Conservation (phyloP, 1,140 invertebrate species). For the Zaprionus kolodkinae region DNA sequence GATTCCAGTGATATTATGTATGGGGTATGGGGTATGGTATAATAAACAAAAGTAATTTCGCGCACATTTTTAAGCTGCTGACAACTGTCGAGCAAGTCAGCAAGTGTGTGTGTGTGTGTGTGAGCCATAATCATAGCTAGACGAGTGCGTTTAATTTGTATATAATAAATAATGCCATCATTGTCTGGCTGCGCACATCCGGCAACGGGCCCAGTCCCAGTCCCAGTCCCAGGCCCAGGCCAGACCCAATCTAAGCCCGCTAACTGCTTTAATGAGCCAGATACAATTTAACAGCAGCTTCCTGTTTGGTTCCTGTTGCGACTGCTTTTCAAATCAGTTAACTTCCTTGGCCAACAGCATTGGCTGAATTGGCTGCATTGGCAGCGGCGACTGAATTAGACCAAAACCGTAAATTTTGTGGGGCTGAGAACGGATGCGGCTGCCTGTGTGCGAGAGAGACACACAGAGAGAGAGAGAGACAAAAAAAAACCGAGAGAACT, state of each 20-base stretch:
- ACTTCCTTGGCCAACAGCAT: conserved; percentile 78
- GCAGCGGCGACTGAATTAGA: conserved; percentile 64
- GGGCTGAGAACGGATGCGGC: conserved; percentile 72
- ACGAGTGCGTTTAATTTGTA: conserved; percentile 66
- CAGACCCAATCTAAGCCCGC: conserved; percentile 16
- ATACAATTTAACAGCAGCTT: conserved; percentile 77
- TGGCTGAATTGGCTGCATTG: conserved; percentile 12
- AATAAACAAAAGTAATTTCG: conserved; percentile 76
- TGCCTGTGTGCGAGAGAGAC: conserved; percentile 2
- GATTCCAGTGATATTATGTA: conserved; percentile 37
- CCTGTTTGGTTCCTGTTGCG: conserved; percentile 73
- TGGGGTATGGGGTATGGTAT: background rate
- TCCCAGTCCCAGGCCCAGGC: background rate
- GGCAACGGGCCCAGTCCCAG: conserved; percentile 6
- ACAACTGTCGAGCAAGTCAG: conserved; percentile 58
- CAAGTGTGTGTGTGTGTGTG: conserved; percentile 9
- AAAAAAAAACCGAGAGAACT: conserved; percentile 18
- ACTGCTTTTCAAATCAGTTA: conserved; percentile 77
- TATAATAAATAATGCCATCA: conserved; percentile 72
- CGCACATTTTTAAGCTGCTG: conserved; percentile 72
- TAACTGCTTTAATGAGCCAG: conserved; percentile 75
- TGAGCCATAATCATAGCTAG: conserved; percentile 21
- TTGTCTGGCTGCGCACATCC: conserved; percentile 74
- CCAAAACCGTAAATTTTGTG: conserved; percentile 80
- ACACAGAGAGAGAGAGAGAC: background rate